phyloP scores from a whole-genome alignment of 2,797 vertebrate species.

The Petrocephalus sullivani region DNA sequence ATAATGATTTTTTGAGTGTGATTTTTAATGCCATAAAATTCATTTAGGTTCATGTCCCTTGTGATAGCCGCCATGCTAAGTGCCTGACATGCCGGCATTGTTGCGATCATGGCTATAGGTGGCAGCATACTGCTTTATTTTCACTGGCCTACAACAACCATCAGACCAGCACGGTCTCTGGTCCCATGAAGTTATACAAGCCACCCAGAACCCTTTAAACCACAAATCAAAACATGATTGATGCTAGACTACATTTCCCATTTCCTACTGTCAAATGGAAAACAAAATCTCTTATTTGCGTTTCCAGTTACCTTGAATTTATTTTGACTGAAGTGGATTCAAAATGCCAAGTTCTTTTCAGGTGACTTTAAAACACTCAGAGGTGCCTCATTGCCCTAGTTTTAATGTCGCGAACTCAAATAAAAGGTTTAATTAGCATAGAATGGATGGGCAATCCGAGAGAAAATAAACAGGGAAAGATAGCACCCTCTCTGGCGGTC shows the following conservation, averaged over 20 bases:
- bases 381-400: neutral
- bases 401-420: neutral
- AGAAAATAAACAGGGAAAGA: conserved; percentile 29
- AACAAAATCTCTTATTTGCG: neutral
- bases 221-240: neutral
- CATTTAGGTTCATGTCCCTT: neutral
- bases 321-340: neutral
- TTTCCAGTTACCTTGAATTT: neutral
- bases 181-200: neutral
- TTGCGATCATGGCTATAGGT: conserved; percentile 66
- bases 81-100: conserved; percentile 43
- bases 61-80: neutral
- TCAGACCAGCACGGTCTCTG: neutral
- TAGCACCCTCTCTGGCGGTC: conserved; percentile 10
- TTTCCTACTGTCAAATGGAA: neutral
- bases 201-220: neutral
- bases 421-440: conserved; percentile 27
- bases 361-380: neutral
- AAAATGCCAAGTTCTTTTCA: neutral
- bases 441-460: conserved; percentile 13
- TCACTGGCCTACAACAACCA: conserved; percentile 38
- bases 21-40: neutral
- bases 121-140: conserved; percentile 73
- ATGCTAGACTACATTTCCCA: neutral
- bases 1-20: neutral